phyloP scores from a whole-genome alignment of 1,140 invertebrate genomes.

The Lamellibrachia luymesi region DNA sequence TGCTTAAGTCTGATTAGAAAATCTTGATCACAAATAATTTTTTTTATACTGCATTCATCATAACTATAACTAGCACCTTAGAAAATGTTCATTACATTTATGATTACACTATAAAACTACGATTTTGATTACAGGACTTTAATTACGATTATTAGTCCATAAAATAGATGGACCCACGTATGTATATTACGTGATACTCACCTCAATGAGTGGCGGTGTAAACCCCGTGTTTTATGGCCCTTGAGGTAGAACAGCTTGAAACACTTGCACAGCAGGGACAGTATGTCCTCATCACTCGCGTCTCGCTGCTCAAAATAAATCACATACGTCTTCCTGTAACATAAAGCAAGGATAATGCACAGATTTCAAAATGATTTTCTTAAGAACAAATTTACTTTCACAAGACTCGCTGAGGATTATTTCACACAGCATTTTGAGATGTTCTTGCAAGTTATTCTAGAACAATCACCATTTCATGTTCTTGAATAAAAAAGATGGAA shows the following conservation, averaged over 20 bases:
- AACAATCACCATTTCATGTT: no score
- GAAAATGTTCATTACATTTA: background rate
- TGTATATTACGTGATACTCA: background rate
- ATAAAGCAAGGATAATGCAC: constrained; percentile 3
- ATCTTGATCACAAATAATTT: background rate
- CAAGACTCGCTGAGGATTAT: background rate
- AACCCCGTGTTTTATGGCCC: constrained; percentile 35
- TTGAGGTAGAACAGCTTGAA: constrained; percentile 40
- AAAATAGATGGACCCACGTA: background rate
- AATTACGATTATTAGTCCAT: background rate
- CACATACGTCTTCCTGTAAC: constrained; percentile 34
- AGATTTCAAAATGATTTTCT: constrained; percentile 15
- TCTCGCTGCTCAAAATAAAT: constrained; percentile 38
- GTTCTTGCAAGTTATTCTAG: no score
- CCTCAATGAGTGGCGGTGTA: constrained; percentile 37
- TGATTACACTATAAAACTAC: background rate
- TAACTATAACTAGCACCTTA: background rate
- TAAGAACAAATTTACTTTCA: constrained; percentile 18
- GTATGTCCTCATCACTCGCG: constrained; percentile 29
- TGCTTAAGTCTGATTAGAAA: background rate
- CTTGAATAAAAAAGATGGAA: no score
- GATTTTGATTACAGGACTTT: background rate
- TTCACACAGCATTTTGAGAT: no score
- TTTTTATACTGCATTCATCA: background rate
- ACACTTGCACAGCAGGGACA: constrained; percentile 36